A percentile compares a stretch with the other conserved stretches of the same genome.
phyloP scores from a whole-genome alignment of 2,797 vertebrate genomes.

The Pempheris klunzingeri region DNA sequence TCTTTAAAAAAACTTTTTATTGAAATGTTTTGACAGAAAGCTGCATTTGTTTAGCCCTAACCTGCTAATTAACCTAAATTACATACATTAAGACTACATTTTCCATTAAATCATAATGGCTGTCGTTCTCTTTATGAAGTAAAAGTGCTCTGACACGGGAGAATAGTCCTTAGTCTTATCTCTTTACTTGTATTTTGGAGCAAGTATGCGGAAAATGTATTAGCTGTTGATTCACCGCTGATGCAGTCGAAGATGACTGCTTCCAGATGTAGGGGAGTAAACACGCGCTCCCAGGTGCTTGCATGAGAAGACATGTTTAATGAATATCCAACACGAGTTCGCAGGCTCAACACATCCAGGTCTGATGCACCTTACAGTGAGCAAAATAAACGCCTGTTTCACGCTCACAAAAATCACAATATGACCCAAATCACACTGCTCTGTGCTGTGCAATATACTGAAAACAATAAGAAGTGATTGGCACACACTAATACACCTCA shows the following conservation, averaged over 20 bases:
- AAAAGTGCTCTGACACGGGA: background rate
- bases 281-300: constrained; percentile 36
- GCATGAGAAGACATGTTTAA: constrained; percentile 17
- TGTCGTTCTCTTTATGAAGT: background rate
- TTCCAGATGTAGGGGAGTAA: constrained; percentile 49
- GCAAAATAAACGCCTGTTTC: background rate
- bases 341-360: constrained; percentile 15
- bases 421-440: background rate
- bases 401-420: background rate
- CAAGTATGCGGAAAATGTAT: constrained; percentile 24
- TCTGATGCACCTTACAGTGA: background rate
- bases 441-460: background rate
- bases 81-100: too few relatives aligned
- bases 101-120: background rate
- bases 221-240: constrained; percentile 46
- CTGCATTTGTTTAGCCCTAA: background rate
- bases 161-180: background rate
- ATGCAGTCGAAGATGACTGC: constrained; percentile 37
- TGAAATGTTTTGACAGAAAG: too few relatives aligned
- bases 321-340: constrained; percentile 18
- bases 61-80: background rate
- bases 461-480: constrained; percentile 6
- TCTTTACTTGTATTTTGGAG: background rate
- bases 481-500: background rate
- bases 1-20: background rate